A percentile compares a stretch with the other conserved stretches of the same genome.
phyloP scores from a whole-genome alignment of 2,888 invertebrate genomes.

The Gryllus longicercus region DNA sequence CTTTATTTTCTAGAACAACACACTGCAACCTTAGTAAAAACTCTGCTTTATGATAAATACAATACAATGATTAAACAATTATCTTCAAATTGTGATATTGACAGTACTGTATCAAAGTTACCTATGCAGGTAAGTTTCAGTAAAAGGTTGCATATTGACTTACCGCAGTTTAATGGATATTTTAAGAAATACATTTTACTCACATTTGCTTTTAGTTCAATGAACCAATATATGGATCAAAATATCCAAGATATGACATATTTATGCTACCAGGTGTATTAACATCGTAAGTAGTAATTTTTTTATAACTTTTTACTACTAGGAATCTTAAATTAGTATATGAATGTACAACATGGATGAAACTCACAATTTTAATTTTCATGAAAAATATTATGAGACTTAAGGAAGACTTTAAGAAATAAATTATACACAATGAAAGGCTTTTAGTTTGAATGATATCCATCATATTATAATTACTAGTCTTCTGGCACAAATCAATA shows the following conservation, averaged over 20 bases:
- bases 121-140: constrained; percentile 53
- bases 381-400: too few species aligned
- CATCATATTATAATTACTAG: too few species aligned
- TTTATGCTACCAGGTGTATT: constrained; percentile 85
- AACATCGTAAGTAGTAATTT: constrained; percentile 62
- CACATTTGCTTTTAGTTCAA: constrained; percentile 49
- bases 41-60: constrained; percentile 65
- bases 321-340: too few species aligned
- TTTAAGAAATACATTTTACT: too few species aligned
- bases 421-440: too few species aligned
- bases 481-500: too few species aligned
- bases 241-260: constrained; percentile 66
- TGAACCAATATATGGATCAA: constrained; percentile 66
- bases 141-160: too few species aligned
- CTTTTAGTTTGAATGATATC: too few species aligned
- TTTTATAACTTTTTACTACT: not conserved
- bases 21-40: constrained; percentile 70
- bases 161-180: too few species aligned
- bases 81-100: constrained; percentile 62
- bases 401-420: too few species aligned
- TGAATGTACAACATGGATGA: too few species aligned
- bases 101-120: constrained; percentile 54
- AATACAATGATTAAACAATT: constrained; percentile 62
- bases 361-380: too few species aligned
- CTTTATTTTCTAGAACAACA: constrained; percentile 67